A percentile compares a stretch with the other conserved stretches of the same genome.
These are phyloP conservation scores for Sylvilagus floridanus DNA, from an alignment of 2,797 vertebrate genomes.

Conservation along the genomic window DNA sequence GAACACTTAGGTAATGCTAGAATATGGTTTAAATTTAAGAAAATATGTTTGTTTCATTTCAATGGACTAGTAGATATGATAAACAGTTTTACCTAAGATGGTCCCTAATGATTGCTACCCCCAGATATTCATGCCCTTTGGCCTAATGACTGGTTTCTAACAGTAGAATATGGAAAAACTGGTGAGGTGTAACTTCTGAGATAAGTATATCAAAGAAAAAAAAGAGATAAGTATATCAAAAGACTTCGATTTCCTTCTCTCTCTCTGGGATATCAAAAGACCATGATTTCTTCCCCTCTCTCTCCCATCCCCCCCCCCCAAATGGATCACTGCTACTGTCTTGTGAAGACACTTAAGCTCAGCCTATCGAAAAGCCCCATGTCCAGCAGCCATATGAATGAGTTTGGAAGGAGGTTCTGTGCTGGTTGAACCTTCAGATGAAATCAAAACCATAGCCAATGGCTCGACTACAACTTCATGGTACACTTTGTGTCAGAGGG, in stretches of 20 bases:
- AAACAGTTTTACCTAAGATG: not conserved
- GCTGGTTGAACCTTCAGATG: slow-evolving; percentile 9
- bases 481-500: not conserved
- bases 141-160: not conserved
- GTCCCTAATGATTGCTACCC: not conserved
- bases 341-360: not conserved
- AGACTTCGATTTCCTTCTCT: not conserved
- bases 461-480: not conserved
- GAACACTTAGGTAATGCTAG: not conserved
- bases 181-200: not conserved
- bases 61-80: not conserved
- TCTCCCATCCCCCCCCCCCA: not conserved
- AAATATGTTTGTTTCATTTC: slow-evolving; percentile 46
- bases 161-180: not conserved
- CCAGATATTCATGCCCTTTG: not conserved
- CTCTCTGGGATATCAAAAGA: not conserved
- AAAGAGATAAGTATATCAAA: slow-evolving; percentile 15
- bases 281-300: not conserved
- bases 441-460: slow-evolving; percentile 1
- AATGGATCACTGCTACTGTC: not conserved
- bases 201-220: slow-evolving; percentile 1
- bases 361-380: not conserved
- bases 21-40: not conserved
- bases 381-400: not conserved
- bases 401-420: not conserved